Evolutionary conservation across 2,797 vertebrate species (phyloP).

Genomic region (Neomorphus geoffroyi): DNA sequence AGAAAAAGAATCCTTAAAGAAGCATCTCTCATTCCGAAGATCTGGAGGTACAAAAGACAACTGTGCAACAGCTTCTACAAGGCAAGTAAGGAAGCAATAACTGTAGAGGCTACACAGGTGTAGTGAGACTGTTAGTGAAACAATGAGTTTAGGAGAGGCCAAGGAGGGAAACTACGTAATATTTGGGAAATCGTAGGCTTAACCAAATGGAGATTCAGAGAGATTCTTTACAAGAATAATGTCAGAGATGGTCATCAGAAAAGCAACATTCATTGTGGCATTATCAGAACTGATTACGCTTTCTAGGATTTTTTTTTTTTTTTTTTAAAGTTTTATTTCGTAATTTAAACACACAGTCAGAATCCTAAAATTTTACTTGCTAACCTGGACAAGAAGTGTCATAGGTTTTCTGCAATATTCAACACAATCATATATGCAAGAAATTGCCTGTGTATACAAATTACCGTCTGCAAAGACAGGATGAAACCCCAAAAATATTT

Average conservation of each 20-base stretch:
- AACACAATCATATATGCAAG: neutral
- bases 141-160: neutral
- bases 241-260: neutral
- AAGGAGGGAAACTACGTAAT: neutral
- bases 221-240: neutral
- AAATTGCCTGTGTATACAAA: neutral
- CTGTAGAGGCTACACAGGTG: neutral
- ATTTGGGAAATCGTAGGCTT: neutral
- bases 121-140: neutral
- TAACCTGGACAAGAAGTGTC: neutral
- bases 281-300: neutral
- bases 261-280: neutral
- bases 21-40: neutral
- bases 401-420: neutral
- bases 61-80: neutral
- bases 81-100: neutral
- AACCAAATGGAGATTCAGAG: neutral
- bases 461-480: neutral
- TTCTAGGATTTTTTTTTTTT: fast-evolving
- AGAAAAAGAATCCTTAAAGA: neutral
- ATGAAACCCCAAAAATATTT: neutral
- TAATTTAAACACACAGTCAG: neutral
- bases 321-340: neutral
- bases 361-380: neutral
- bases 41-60: neutral